Evolutionary conservation across 2,113 vertebrate genomes (phyloP), one percentile per base, ranked within the genome.

Genomic region (Papio anubis): DNA sequence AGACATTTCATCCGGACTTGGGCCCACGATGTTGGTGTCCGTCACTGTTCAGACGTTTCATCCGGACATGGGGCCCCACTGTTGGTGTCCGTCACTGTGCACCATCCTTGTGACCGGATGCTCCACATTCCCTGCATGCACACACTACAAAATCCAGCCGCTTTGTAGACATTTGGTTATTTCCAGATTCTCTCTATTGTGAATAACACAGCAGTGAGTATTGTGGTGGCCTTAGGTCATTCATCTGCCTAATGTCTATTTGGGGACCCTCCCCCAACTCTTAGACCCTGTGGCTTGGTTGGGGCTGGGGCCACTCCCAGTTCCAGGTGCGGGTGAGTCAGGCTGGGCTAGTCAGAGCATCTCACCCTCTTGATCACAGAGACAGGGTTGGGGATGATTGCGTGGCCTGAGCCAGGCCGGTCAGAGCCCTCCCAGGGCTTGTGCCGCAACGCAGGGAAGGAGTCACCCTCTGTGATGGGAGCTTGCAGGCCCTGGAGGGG

Each of bases 201-300:
- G 27, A 43, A 23, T 3, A 23, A 11, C 2, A 14, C 8, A 13
- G 61, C 1, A 6, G 21, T n/a, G 43, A 72, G 9, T 8, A n/a
- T 21, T 17, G 35, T 6, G 61, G 59, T 8, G 11, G 32, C 32
- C 40, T 68, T 75, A 6, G 0, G 61, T 14, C 61, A 3, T 64
- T 32, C 61, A 14, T 30, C 61, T 64, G 61, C 27, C 27, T 32
- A 3, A 18, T 0, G 0, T 50, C 40, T 61, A 6, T 17, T 0
- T 20, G 8, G 32, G 68, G 32, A 2, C 20, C 79, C 25, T 21
- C 5, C 21, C 16, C 43, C 61, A 64, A 0, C 78, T 78, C 88
- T 40, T 35, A 79, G 40, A 18, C 72, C 13, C 4, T 0, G 1
- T 17, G 80, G 59, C 21, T 64, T 6, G 0, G 17, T 2, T 3